These are phyloP conservation scores for Serinus canaria DNA, from an alignment of 2,113 vertebrate species.

Conservation along the genomic window DNA sequence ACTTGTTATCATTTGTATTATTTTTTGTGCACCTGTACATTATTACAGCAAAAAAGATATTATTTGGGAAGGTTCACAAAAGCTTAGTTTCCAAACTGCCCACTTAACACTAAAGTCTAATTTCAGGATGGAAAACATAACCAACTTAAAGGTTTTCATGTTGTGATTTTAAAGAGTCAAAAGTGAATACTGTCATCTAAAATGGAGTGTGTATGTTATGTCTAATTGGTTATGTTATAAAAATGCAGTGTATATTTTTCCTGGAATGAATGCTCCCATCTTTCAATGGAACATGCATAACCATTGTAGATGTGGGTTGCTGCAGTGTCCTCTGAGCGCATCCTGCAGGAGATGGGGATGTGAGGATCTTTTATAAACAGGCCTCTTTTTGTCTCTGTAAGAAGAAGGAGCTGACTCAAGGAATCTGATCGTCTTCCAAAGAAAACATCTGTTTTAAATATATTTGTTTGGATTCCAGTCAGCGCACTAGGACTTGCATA, in stretches of 20 bases:
- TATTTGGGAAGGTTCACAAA: neutral
- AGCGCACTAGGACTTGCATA: slow-evolving; percentile 66
- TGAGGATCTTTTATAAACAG: slow-evolving; percentile 15
- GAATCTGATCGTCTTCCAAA: slow-evolving; percentile 66
- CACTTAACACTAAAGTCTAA: neutral
- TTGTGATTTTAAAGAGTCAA: neutral
- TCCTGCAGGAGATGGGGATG: slow-evolving; percentile 6
- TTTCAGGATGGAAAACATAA: neutral
- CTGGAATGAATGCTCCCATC: neutral
- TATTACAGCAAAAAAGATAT: neutral
- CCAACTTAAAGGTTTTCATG: neutral
- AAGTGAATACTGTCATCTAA: neutral
- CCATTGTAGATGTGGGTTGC: neutral
- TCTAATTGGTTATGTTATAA: neutral
- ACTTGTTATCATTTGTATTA: neutral
- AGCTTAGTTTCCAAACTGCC: neutral
- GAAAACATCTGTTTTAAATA: slow-evolving; percentile 74
- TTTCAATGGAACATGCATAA: neutral
- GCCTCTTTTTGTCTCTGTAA: slow-evolving; percentile 24
- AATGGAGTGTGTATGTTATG: neutral
- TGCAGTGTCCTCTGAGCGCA: neutral
- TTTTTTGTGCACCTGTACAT: neutral
- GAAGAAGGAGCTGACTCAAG: slow-evolving; percentile 61
- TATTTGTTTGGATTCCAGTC: slow-evolving; percentile 74
- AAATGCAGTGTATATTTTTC: neutral